phyloP scores from a whole-genome alignment of 2,888 invertebrate species.

The Ceraclea dissimilis region DNA sequence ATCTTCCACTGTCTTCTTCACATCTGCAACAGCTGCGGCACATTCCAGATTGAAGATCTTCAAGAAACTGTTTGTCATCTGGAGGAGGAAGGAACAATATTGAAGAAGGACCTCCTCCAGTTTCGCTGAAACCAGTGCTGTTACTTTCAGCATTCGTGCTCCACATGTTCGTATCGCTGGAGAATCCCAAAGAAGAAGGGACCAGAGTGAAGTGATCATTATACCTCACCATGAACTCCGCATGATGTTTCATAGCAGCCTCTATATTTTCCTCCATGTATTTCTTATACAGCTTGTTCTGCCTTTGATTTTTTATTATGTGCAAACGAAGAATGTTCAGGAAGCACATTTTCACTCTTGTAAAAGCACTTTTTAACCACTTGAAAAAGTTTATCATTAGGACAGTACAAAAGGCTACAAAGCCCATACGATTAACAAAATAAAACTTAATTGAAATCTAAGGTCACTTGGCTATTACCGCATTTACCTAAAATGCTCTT shows the following conservation, averaged over 20 bases:
- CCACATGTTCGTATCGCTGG: slow-evolving; percentile 16
- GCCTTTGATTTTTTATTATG: slow-evolving; percentile 45
- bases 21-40: slow-evolving; percentile 27
- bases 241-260: slow-evolving; percentile 42
- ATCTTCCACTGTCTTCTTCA: slow-evolving; percentile 41
- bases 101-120: slow-evolving; percentile 33
- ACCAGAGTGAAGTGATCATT: slow-evolving; percentile 32
- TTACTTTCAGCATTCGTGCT: slow-evolving; percentile 25
- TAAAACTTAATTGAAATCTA: no score
- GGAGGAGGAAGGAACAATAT: slow-evolving; percentile 38
- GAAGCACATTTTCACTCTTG: slow-evolving; percentile 43
- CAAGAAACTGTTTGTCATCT: slow-evolving; percentile 37
- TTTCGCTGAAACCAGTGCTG: slow-evolving; percentile 33
- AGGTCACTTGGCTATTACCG: no score
- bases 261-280: slow-evolving; percentile 45
- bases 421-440: no score
- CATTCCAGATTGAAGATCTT: slow-evolving; percentile 34
- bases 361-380: slow-evolving; percentile 4
- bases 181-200: slow-evolving; percentile 15
- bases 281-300: slow-evolving; percentile 46
- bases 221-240: slow-evolving; percentile 34
- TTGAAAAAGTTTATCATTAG: not conserved
- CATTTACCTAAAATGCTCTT: no score
- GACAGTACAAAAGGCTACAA: no score
- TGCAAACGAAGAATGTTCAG: slow-evolving; percentile 49